Evolutionary conservation across 2,113 vertebrate species (phyloP).

Genomic region (Erythrolamprus reginae): DNA sequence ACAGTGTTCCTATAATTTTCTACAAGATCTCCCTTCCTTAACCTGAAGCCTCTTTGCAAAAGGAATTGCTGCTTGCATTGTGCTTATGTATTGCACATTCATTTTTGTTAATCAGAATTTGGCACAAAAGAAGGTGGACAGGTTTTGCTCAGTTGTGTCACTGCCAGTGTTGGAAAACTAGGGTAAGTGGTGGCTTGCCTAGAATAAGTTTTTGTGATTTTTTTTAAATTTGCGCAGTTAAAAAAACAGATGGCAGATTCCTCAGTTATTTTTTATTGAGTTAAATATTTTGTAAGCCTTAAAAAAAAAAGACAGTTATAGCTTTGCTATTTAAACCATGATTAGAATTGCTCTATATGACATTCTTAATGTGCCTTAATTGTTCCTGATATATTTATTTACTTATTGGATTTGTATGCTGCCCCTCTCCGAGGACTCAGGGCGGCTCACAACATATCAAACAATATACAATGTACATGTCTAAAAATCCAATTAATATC

Average conservation of each 20-base stretch:
- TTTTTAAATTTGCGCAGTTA: background rate
- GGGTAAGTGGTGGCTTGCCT: conserved; percentile 12
- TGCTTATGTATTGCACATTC: background rate
- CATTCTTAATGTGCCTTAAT: background rate
- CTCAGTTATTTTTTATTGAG: conserved; percentile 23
- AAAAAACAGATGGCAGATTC: conserved; percentile 28
- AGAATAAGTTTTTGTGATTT: conserved; percentile 10
- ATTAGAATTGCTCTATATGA: conserved; percentile 8
- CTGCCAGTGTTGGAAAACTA: conserved; percentile 1
- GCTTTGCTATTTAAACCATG: conserved; percentile 6
- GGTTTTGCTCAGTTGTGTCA: background rate
- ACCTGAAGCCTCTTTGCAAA: background rate
- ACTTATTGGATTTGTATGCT: too few species aligned
- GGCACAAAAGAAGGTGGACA: background rate
- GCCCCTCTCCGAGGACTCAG: too few species aligned
- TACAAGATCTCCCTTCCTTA: background rate
- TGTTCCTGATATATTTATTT: background rate
- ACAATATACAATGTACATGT: too few species aligned
- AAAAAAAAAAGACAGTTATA: background rate
- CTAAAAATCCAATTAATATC: too few species aligned
- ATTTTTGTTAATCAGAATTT: background rate
- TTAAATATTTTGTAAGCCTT: conserved; percentile 33
- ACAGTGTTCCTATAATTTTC: background rate
- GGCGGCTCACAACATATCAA: too few species aligned
- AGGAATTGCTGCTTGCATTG: background rate